phyloP scores from a whole-genome alignment of 2,113 vertebrate species.

The Irena cyanogastra region DNA sequence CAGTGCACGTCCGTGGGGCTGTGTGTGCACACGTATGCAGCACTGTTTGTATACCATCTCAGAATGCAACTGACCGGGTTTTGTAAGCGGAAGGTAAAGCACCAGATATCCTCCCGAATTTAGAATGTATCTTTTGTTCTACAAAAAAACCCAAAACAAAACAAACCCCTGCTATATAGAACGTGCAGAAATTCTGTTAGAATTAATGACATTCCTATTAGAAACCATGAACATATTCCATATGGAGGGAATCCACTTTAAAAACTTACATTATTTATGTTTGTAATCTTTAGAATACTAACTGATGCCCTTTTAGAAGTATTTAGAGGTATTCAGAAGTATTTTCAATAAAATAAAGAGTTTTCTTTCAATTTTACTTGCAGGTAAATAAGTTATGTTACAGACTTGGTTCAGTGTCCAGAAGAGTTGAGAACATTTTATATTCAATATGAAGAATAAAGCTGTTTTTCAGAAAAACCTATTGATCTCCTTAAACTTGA shows the following conservation, averaged over 20 bases:
- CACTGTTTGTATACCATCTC: neutral
- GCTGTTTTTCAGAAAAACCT: neutral
- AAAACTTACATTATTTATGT: neutral
- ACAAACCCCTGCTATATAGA: neutral
- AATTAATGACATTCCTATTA: neutral
- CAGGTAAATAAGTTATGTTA: constrained; percentile 8
- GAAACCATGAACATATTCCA: neutral
- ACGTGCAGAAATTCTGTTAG: neutral
- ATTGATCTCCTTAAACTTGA: neutral
- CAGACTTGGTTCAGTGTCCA: constrained; percentile 3
- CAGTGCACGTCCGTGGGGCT: neutral
- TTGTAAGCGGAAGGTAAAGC: neutral
- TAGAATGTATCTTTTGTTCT: neutral
- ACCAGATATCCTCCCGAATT: neutral
- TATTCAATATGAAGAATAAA: neutral
- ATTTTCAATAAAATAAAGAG: constrained; percentile 26
- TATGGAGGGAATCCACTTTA: neutral
- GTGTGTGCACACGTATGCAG: neutral
- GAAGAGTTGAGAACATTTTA: neutral
- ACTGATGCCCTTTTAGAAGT: neutral
- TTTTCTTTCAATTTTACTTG: constrained; percentile 20
- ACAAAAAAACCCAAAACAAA: neutral
- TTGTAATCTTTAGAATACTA: neutral
- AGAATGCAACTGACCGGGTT: neutral
- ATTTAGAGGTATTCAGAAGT: neutral